Evolutionary conservation across 2,797 vertebrate species (phyloP).

Genomic region (Falco columbarius): DNA sequence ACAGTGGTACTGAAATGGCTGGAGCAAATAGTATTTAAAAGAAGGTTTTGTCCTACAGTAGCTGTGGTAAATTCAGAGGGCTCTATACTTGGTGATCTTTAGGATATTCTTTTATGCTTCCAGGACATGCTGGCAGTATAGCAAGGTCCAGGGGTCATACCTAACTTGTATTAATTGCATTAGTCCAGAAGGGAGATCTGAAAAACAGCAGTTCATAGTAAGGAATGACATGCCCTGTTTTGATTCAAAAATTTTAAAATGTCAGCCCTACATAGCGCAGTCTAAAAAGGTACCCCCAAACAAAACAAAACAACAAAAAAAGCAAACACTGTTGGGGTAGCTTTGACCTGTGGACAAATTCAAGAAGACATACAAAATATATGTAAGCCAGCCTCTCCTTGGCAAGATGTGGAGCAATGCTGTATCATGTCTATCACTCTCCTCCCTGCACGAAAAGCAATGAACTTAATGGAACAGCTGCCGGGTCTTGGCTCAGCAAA

Average conservation of each 20-base stretch:
- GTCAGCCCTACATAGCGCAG: neutral
- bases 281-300: neutral
- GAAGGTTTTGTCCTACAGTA: slow-evolving; percentile 9
- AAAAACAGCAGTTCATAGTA: neutral
- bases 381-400: neutral
- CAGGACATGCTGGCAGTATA: neutral
- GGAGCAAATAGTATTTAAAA: slow-evolving; percentile 18
- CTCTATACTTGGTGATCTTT: neutral
- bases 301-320: neutral
- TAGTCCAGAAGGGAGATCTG: neutral
- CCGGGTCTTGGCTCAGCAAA: neutral
- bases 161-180: neutral
- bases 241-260: neutral
- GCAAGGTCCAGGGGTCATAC: neutral
- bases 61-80: neutral
- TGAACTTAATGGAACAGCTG: neutral
- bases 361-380: neutral
- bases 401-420: neutral
- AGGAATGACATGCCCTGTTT: neutral
- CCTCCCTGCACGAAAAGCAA: neutral
- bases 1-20: slow-evolving; percentile 6
- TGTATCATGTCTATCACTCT: neutral
- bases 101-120: neutral
- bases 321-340: neutral
- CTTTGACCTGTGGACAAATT: neutral